phyloP scores from a whole-genome alignment of 1,140 invertebrate genomes.

The Micrasema minimum region DNA sequence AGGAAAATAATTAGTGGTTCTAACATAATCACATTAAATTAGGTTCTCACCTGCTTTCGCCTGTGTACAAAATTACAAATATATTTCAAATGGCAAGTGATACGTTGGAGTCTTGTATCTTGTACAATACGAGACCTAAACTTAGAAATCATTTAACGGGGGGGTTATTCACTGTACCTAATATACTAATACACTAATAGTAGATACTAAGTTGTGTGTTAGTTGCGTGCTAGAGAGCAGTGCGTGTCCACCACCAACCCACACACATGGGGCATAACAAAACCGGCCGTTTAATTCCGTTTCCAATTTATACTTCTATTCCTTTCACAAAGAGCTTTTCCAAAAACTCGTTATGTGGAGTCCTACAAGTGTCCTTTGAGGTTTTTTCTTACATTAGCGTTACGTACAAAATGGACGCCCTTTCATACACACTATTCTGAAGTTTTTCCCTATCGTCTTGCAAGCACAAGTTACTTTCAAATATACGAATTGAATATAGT shows the following conservation, averaged over 20 bases:
- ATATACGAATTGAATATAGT: no score
- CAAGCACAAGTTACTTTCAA: no score
- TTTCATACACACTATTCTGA: conserved; percentile 12
- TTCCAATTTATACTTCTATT: conserved; percentile 37
- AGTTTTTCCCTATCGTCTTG: neutral
- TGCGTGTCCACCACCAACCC: conserved; percentile 4
- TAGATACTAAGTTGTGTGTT: neutral
- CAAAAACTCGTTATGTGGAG: conserved; percentile 33
- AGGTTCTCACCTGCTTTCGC: no score
- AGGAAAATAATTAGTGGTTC: no score
- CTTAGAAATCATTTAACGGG: no score
- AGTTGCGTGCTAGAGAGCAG: conserved; percentile 11
- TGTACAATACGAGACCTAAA: no score
- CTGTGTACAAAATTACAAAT: no score
- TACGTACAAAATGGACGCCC: conserved; percentile 10
- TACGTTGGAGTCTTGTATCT: neutral
- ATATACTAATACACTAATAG: no score
- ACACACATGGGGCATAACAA: conserved; percentile 3
- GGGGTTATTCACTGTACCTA: no score
- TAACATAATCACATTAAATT: no score
- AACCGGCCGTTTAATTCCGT: conserved; percentile 36
- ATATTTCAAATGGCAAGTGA: no score
- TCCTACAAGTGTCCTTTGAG: conserved; percentile 35
- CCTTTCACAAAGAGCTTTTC: conserved; percentile 31
- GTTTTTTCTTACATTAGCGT: conserved; percentile 31